Percentiles rank a stretch among this genome's conserved stretches.
phyloP scores from a whole-genome alignment of 2,797 vertebrate genomes.

The Eulemur mongoz region DNA sequence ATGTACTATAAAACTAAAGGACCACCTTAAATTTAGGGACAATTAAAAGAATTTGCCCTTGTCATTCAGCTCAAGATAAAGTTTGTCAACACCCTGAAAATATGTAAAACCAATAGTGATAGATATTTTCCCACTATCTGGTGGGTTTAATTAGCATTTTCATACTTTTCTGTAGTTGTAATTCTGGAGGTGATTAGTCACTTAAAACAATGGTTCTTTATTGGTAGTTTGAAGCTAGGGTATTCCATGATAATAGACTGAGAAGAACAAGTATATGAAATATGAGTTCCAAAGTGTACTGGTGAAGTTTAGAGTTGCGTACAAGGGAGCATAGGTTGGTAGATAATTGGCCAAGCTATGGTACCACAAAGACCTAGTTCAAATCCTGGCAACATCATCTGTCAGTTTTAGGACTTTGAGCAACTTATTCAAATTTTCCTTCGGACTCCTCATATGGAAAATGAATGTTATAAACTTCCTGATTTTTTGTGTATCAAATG shows the following conservation, averaged over 20 bases:
- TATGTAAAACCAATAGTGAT: not conserved
- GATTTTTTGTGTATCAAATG: not conserved
- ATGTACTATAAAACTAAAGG: not conserved
- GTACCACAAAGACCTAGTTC: not conserved
- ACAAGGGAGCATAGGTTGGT: not conserved
- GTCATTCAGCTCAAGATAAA: not conserved
- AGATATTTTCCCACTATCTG: not conserved
- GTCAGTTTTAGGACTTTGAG: not conserved
- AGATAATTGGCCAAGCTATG: not conserved
- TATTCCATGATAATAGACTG: not conserved
- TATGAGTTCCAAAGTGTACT: not conserved
- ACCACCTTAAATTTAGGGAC: not conserved
- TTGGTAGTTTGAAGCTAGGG: not conserved
- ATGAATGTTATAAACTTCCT: not conserved
- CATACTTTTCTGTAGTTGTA: not conserved
- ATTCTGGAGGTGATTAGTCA: not conserved
- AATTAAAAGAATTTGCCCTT: not conserved
- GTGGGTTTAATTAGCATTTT: not conserved
- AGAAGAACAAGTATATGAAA: not conserved
- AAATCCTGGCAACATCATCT: not conserved
- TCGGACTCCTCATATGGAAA: not conserved
- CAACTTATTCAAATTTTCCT: not conserved
- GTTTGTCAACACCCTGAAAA: not conserved
- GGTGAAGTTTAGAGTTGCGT: not conserved
- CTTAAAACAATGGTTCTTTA: not conserved